phyloP scores from a whole-genome alignment of 2,888 invertebrate species.

The Dolichomitus sp. region DNA sequence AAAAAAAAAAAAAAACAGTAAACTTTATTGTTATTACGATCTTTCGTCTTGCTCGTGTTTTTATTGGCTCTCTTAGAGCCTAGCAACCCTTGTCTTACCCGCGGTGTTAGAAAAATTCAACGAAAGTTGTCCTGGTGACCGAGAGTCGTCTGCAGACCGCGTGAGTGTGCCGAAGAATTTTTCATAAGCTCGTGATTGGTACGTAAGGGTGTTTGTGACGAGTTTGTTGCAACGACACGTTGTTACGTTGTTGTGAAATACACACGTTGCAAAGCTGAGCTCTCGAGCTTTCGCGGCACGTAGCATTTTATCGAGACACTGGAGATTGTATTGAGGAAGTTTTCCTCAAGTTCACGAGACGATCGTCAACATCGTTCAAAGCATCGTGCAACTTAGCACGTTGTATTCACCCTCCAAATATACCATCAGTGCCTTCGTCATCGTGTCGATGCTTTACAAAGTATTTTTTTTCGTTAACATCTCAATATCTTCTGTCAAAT shows the following conservation, averaged over 20 bases:
- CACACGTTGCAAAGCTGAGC: background rate
- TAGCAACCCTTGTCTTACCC: constrained; percentile 8
- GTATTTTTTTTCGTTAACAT: background rate
- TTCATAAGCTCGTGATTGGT: background rate
- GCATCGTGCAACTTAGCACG: background rate
- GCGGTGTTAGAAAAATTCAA: background rate
- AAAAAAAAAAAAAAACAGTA: background rate
- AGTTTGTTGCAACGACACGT: background rate
- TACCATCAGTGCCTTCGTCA: background rate
- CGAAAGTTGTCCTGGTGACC: constrained; percentile 9
- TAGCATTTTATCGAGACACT: background rate
- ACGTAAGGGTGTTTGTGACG: background rate
- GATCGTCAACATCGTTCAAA: background rate
- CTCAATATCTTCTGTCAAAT: background rate
- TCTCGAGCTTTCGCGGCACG: background rate
- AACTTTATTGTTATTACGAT: background rate
- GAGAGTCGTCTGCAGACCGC: constrained; percentile 48
- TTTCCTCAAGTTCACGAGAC: constrained; percentile 13
- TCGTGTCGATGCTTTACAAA: background rate
- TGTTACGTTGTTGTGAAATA: background rate
- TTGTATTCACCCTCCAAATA: background rate
- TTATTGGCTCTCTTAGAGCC: background rate
- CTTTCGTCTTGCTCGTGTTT: background rate
- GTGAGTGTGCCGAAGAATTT: constrained; percentile 25
- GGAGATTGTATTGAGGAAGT: background rate